A percentile compares a stretch with the other conserved stretches of the same genome.
These are phyloP conservation scores for Benitochromis conjunctus DNA, from an alignment of 2,113 vertebrate genomes.

Conservation along the genomic window DNA sequence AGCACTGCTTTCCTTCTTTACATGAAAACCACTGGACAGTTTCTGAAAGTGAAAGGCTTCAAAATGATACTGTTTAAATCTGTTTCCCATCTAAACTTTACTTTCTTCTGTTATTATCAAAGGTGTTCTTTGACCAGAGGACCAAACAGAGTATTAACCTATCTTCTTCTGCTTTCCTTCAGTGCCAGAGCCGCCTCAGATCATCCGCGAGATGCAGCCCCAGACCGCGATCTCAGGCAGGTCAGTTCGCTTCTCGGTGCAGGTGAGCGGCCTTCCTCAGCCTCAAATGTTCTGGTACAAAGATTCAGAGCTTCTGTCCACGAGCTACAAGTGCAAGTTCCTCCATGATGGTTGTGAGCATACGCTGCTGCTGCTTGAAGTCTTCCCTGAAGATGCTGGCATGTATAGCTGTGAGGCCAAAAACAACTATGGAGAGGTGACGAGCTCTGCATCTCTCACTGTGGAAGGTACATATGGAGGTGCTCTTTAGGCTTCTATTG, in stretches of 20 bases:
- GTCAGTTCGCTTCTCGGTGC: slow-evolving; percentile 82
- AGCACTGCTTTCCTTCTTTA: background rate
- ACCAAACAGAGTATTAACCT: background rate
- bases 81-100: background rate
- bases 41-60: background rate
- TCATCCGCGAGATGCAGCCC: slow-evolving; percentile 80
- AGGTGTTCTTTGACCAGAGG: background rate
- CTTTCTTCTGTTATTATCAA: background rate
- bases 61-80: background rate
- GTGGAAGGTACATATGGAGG: slow-evolving; percentile 80
- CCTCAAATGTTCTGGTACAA: slow-evolving; percentile 91
- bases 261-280: slow-evolving; percentile 81
- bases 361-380: slow-evolving; percentile 86
- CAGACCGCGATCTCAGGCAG: slow-evolving; percentile 79
- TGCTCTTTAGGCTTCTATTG: too few relatives aligned
- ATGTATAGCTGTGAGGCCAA: slow-evolving; percentile 86
- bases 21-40: background rate
- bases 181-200: slow-evolving; percentile 87
- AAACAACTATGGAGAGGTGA: slow-evolving; percentile 84
- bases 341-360: slow-evolving; percentile 88
- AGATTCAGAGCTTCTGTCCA: slow-evolving; percentile 82
- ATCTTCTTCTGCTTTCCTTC: background rate
- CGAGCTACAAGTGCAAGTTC: slow-evolving; percentile 86
- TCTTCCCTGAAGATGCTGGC: slow-evolving; percentile 85
- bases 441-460: slow-evolving; percentile 82